Percentiles rank a stretch among this genome's conserved stretches.
These are phyloP conservation scores for Lysiphlebus fabarum DNA, from an alignment of 1,140 invertebrate genomes.

Conservation along the genomic window DNA sequence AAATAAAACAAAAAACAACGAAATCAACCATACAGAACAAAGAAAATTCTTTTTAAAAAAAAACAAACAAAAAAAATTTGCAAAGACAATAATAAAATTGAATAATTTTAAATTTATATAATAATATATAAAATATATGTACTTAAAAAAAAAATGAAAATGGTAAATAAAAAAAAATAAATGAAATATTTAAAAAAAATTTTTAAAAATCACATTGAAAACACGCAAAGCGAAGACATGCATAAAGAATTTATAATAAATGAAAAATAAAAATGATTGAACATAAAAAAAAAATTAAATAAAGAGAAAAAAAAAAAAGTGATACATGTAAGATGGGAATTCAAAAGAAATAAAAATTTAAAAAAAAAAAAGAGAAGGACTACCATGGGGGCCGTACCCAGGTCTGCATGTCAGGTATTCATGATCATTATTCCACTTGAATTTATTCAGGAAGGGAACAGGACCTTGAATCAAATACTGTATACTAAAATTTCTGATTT, in stretches of 20 bases:
- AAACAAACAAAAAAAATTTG: conserved; percentile 20
- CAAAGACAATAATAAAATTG: conserved; percentile 13
- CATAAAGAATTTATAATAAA: too few relatives aligned
- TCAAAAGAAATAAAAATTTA: conserved; percentile 29
- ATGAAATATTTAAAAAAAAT: conserved; percentile 21
- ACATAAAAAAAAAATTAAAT: conserved; percentile 7
- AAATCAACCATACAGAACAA: not conserved
- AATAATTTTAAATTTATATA: too few relatives aligned
- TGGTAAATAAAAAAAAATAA: too few relatives aligned
- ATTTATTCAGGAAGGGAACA: conserved; percentile 31
- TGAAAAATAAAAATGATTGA: conserved; percentile 19
- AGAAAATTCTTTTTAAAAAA: conserved; percentile 10
- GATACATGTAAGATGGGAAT: conserved; percentile 15
- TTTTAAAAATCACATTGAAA: conserved; percentile 13
- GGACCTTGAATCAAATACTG: conserved; percentile 42
- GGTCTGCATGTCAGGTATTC: conserved; percentile 37
- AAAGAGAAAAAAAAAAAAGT: conserved; percentile 1
- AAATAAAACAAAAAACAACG: not conserved
- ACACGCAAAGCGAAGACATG: conserved; percentile 12
- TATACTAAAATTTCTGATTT: too few relatives aligned
- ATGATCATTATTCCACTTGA: conserved; percentile 47
- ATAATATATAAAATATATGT: too few relatives aligned
- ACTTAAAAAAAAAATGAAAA: not conserved
- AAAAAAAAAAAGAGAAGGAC: conserved; percentile 36
- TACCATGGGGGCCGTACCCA: conserved; percentile 39